Evolutionary conservation across 2,888 invertebrate genomes (phyloP), one percentile per base, ranked within the genome.

Genomic region (Anodontia alba): DNA sequence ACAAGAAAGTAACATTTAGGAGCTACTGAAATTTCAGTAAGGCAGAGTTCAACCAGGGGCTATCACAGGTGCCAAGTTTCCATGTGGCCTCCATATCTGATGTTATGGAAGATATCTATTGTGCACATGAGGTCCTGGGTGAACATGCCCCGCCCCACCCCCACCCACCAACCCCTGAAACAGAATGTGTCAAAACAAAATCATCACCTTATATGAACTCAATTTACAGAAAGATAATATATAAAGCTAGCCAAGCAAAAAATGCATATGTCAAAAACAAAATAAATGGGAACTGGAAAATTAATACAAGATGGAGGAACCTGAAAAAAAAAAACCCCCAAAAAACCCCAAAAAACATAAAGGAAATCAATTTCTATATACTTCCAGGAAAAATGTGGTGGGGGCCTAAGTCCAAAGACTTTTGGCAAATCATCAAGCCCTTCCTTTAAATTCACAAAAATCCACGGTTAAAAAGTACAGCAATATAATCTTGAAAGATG

Each of bases 151-250:
- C 51, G n/a, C 51, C n/a, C 43, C 43, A 43, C 8, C 43, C n/a
- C n/a, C n/a, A n/a, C n/a, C n/a, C n/a, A n/a, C n/a, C n/a, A n/a
- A n/a, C n/a, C 49, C 17, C n/a, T 57, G 57, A 57, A 57, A 57
- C 57, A 57, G 57, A 57, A 57, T 23, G 15, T 1, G 26, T n/a
- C 1, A 57, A 49, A 43, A 42, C 31, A 70, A 33, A 54, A 23
- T n/a, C 57, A 69, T 70, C 69, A 12, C 70, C 70, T 15, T 75
- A 49, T n/a, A 75, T 75, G 69, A 75, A 75, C 29, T 43, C 49
- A 51, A n/a, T 68, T 31, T 38, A 54, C n/a, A 33, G 76, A 20
- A 54, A 51, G 15, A 26, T 54, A 0, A 76, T 76, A 70, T 75
- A 70, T 23, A 76, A 69, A 62, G 57, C 51, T 5, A 54, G 71